These are phyloP conservation scores for Indicator indicator DNA, from an alignment of 2,113 vertebrate genomes.

Conservation along the genomic window DNA sequence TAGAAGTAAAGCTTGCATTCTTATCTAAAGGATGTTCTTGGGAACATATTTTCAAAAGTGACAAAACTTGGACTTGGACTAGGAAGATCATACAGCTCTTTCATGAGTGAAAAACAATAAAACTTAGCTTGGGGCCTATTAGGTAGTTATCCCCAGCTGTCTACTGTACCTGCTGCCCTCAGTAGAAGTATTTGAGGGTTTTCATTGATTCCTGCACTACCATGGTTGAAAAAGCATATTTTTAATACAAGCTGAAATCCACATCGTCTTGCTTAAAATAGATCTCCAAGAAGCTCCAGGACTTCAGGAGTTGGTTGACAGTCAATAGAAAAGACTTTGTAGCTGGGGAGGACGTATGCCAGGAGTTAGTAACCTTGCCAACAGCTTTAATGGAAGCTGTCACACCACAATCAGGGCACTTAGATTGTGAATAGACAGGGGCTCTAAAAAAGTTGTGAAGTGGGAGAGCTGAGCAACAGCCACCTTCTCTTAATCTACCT, in stretches of 20 bases:
- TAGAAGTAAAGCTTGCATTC: not conserved
- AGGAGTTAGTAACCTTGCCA: not conserved
- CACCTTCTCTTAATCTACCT: not conserved
- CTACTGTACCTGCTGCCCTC: not conserved
- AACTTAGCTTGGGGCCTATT: not conserved
- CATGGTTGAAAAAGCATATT: fast-evolving
- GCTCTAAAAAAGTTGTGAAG: not conserved
- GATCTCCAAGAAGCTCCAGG: not conserved
- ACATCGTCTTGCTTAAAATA: not conserved
- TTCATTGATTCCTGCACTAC: not conserved
- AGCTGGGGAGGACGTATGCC: not conserved
- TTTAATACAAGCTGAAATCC: not conserved
- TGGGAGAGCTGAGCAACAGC: not conserved
- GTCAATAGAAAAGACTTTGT: not conserved
- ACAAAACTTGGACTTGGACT: not conserved
- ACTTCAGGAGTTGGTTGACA: not conserved
- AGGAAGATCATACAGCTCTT: not conserved
- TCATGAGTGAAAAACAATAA: not conserved
- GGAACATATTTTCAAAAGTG: not conserved
- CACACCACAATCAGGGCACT: not conserved
- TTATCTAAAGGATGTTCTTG: not conserved
- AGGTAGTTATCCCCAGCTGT: not conserved
- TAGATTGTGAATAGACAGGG: not conserved
- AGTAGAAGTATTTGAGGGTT: not conserved
- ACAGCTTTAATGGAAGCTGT: not conserved